phyloP scores from a whole-genome alignment of 1,140 invertebrate species.

The Drosophila aff. region DNA sequence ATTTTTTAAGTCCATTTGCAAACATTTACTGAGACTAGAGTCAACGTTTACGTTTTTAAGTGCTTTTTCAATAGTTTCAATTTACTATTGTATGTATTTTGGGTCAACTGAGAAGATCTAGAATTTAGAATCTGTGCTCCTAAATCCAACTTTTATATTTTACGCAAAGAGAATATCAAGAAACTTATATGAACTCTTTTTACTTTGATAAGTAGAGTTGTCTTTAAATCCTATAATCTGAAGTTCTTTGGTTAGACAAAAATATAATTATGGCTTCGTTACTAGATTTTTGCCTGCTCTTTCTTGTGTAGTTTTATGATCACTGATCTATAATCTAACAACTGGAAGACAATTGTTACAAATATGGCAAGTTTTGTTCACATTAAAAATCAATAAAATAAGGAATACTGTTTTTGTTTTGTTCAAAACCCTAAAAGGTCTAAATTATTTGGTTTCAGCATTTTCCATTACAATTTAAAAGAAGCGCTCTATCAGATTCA shows the following conservation, averaged over 20 bases:
- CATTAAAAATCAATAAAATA: not conserved
- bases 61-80: too few relatives aligned
- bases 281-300: not conserved
- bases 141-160: not conserved
- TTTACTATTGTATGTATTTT: too few relatives aligned
- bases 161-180: not conserved
- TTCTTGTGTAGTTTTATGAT: not conserved
- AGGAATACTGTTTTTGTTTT: not conserved
- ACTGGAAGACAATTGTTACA: not conserved
- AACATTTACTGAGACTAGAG: too few relatives aligned
- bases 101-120: too few relatives aligned
- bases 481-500: not conserved
- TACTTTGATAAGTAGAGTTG: not conserved
- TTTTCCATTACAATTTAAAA: not conserved
- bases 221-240: not conserved
- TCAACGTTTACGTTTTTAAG: too few relatives aligned
- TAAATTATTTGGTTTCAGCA: conserved; percentile 3
- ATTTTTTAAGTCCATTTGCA: too few relatives aligned
- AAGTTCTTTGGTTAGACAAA: not conserved
- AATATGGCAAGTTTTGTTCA: not conserved
- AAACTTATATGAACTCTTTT: not conserved
- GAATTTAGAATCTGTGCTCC: too few relatives aligned
- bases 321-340: not conserved
- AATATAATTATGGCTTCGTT: not conserved
- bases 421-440: not conserved